phyloP scores from a whole-genome alignment of 2,888 invertebrate species.

The Pecten maximus region DNA sequence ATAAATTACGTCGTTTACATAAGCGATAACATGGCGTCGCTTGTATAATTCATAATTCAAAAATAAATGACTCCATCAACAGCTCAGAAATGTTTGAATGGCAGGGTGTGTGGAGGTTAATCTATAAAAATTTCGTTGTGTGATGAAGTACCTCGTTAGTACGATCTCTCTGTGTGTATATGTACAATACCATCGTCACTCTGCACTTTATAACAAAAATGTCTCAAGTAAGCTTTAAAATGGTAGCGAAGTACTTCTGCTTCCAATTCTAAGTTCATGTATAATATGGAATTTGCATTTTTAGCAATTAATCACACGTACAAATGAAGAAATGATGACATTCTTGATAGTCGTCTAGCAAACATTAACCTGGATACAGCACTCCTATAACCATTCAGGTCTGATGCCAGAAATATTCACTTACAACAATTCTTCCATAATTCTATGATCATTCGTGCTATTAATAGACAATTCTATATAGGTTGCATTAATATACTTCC shows the following conservation, averaged over 20 bases:
- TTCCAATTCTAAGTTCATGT: no score
- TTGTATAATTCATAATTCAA: conserved; percentile 10
- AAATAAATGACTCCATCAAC: background rate
- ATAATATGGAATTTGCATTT: background rate
- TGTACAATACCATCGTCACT: background rate
- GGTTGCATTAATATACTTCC: background rate
- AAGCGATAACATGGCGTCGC: conserved; percentile 13
- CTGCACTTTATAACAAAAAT: background rate
- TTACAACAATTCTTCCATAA: background rate
- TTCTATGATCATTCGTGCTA: background rate
- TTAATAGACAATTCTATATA: background rate
- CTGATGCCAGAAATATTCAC: background rate
- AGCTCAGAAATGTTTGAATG: background rate
- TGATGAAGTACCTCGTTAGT: background rate
- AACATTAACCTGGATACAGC: background rate
- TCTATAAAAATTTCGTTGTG: background rate
- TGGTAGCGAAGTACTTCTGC: no score
- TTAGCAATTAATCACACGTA: background rate
- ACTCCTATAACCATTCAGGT: background rate
- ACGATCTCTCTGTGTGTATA: background rate
- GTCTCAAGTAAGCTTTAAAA: no score
- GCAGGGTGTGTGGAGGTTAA: background rate
- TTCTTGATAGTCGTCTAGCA: background rate
- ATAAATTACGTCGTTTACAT: conserved; percentile 17
- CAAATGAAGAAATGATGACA: background rate